Evolutionary conservation across 2,888 invertebrate species (phyloP).

Genomic region (Dicyrtoma fusca): DNA sequence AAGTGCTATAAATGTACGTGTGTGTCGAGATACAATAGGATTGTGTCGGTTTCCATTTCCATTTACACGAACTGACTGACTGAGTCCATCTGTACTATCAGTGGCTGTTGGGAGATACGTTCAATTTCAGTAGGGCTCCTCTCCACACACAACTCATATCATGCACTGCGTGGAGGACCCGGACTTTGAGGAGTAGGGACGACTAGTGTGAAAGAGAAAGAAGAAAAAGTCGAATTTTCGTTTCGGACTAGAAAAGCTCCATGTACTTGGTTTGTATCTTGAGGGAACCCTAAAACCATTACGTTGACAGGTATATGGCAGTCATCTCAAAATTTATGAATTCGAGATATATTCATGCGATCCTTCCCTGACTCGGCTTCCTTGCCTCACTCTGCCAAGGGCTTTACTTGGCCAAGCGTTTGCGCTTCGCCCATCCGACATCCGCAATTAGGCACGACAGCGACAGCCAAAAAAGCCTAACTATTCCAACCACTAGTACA

Average conservation of each 20-base stretch:
- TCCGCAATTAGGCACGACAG: constrained; percentile 29
- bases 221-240: constrained; percentile 30
- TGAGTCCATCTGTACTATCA: too few species aligned
- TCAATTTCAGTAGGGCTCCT: too few species aligned
- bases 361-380: background rate
- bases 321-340: constrained; percentile 50
- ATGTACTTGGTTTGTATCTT: constrained; percentile 48
- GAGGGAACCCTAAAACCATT: constrained; percentile 57
- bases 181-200: background rate
- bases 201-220: constrained; percentile 10
- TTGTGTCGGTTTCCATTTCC: too few species aligned
- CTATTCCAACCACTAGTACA: too few species aligned
- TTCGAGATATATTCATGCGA: constrained; percentile 36
- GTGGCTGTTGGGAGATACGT: too few species aligned
- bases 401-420: constrained; percentile 21
- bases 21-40: background rate
- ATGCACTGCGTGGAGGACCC: too few species aligned
- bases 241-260: constrained; percentile 32
- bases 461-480: constrained; percentile 22
- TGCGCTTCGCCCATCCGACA: constrained; percentile 28
- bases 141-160: too few species aligned
- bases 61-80: background rate
- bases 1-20: constrained; percentile 28
- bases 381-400: background rate
- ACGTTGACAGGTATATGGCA: constrained; percentile 56